Percentiles rank a stretch among this genome's conserved stretches.
phyloP scores from a whole-genome alignment of 2,113 vertebrate species.

The Pedetes capensis region DNA sequence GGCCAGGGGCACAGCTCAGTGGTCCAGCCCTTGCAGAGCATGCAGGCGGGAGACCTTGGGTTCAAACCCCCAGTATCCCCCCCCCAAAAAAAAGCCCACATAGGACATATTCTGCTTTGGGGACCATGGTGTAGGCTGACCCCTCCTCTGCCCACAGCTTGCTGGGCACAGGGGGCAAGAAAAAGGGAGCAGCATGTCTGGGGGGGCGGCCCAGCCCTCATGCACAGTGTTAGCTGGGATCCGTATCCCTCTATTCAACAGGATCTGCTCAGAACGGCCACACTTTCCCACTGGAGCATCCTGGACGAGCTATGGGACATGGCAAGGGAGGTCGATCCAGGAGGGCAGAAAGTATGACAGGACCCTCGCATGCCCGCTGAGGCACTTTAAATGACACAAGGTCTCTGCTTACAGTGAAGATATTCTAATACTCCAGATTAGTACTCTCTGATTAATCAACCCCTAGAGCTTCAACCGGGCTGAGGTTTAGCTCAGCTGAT shows the following conservation, averaged over 20 bases:
- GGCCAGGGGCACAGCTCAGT: too few relatives aligned
- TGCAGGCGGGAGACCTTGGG: too few relatives aligned
- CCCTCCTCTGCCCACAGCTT: neutral
- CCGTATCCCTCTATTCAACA: neutral
- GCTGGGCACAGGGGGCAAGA: rapidly evolving
- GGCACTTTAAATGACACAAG: neutral
- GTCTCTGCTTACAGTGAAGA: neutral
- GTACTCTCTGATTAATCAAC: neutral
- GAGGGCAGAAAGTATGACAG: neutral
- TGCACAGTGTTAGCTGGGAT: too few relatives aligned
- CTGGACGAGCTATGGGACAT: rapidly evolving
- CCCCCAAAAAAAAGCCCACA: too few relatives aligned
- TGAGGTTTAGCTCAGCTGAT: too few relatives aligned
- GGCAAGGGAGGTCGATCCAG: too few relatives aligned
- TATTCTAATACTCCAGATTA: neutral
- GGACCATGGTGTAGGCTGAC: too few relatives aligned
- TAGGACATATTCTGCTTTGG: neutral
- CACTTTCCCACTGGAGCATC: rapidly evolving
- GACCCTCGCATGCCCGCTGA: neutral
- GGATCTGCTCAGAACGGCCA: rapidly evolving
- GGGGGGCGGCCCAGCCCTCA: rapidly evolving
- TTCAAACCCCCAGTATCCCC: too few relatives aligned
- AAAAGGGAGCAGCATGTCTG: rapidly evolving
- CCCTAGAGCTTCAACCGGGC: too few relatives aligned
- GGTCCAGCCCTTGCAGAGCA: too few relatives aligned